Evolutionary conservation across 2,888 invertebrate genomes (phyloP), one percentile per base, ranked within the genome.

Genomic region (Epinotia bilunana): DNA sequence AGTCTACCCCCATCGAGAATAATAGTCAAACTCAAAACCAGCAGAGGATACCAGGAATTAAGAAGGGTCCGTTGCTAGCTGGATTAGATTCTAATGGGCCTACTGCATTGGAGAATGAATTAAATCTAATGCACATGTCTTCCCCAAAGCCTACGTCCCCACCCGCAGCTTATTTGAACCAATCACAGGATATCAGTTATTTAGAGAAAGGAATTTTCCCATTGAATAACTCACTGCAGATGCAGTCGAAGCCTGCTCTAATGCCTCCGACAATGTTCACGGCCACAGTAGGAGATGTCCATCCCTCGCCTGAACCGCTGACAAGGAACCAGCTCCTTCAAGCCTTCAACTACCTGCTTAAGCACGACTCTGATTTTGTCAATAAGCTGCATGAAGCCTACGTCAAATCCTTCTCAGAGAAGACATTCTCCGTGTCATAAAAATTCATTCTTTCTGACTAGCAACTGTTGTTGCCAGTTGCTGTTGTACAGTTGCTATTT

Each of bases 301-400:
- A 87, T 77, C 86, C 87, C 46, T 82, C 91, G 11, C 94, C 96
- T 1, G 97, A 97, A 87, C 97, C 98, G 18, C 94, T 99, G 69
- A 98, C 98, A 62, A 96, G 96, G 88, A 97, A 97, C 86, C 99
- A 99, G 88, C 95, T 99, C 77, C 96, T 97, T 53, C 98, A 98
- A 92, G 98, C 98, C 43, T 96, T 99, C 85, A 96, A 97, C 83
- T 97, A 98, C 92, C 95, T 99, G 75, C 94, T 98, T 75, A 97
- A 97, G 92, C 97, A 97, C 90, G 98, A 99, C 89, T 95, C 97
- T 49, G 97, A 97, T 80, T 99, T 99, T 92, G 96, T 98, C 53
- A 96, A 96, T 85, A 98, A 97, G 90, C 94, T 99, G 78, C 98
- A 99, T 87, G 98, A 98, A 91, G 98, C 98, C 72, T 99, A 99